Base-by-base conservation (phyloP, 1,140 invertebrate species). In the Coelopa frigida region DNA sequence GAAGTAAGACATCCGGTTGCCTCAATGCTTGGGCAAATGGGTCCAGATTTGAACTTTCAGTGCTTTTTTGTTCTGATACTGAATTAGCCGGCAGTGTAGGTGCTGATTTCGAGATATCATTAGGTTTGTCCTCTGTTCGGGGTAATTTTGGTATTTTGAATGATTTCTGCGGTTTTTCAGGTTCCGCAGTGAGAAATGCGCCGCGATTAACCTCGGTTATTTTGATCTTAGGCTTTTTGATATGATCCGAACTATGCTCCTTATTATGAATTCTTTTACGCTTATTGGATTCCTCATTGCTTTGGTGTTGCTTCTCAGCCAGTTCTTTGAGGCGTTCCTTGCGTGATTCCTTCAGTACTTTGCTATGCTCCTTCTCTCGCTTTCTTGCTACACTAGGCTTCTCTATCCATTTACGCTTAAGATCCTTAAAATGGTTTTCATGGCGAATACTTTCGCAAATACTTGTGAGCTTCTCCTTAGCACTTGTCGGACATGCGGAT, bases 261-360 rank as follows among this genome's bases (percentile, higher is more conserved):
- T 32, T 6, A 4, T 24, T 3, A n/a, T 35, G 14, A n/a, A n/a
- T n/a, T n/a, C n/a, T n/a, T 46, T 51, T 48, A 12, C 36, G 27
- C 45, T 48, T 51, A 15, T n/a, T 14, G 11, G 18, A 33, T 26
- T 46, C 39, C 18, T 38, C 43, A 4, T 24, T 11, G 0, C 37
- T 4, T 14, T 17, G 27, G 12, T 23, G n/a, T 27, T 45, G 17
- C 22, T 41, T 46, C 4, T 58, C 57, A 0, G 49, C 20, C 0
- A 66, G 14, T 49, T 63, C 57, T 37, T 60, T 63, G 0, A 67
- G 44, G 5, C 29, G 39, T 17, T 67, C 60, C 12, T 56, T 58
- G 4, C 60, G 63, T 5, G 39, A 51, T 23, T 63, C 44, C 17
- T 50, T 66, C 6, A 53, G 51, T 10, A 37, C 15, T 6, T 41